Percentiles rank a stretch among this genome's conserved stretches.
Evolutionary conservation across 2,113 vertebrate genomes (phyloP).

Genomic region (Ovis canadensis): DNA sequence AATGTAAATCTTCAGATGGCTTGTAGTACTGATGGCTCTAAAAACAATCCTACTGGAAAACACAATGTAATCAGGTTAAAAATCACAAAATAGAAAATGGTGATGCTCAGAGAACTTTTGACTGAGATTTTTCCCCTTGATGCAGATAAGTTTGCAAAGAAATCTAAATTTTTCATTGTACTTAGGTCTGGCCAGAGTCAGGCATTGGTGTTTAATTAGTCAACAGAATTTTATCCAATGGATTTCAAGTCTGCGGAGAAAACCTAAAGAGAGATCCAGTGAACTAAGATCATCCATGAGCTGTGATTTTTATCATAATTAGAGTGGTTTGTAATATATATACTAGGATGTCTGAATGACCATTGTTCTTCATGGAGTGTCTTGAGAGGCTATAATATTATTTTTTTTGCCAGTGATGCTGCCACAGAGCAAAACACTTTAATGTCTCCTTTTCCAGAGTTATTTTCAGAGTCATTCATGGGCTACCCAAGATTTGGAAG

Average conservation of each 20-base stretch:
- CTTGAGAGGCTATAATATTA: background rate
- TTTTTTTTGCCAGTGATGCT: background rate
- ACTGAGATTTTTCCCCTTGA: background rate
- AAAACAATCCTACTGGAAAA: background rate
- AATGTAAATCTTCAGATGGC: background rate
- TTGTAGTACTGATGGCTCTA: background rate
- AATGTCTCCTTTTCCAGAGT: background rate
- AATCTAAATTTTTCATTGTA: slow-evolving; percentile 4
- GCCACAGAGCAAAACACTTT: background rate
- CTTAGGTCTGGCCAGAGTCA: background rate
- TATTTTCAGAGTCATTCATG: background rate
- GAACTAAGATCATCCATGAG: background rate
- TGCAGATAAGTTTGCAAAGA: background rate
- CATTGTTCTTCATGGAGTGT: background rate
- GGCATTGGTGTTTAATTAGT: background rate
- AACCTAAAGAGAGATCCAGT: background rate
- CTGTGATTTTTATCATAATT: background rate
- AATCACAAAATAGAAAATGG: slow-evolving; percentile 11
- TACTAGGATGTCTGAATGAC: background rate
- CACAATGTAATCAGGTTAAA: background rate
- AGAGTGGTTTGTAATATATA: background rate
- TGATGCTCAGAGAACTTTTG: background rate
- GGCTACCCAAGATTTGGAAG: background rate
- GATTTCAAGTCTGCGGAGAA: background rate
- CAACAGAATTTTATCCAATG: background rate